These are phyloP conservation scores for Plumapathes pennacea DNA, from an alignment of 92 coral and sea anemone genomes.

Conservation along the genomic window DNA sequence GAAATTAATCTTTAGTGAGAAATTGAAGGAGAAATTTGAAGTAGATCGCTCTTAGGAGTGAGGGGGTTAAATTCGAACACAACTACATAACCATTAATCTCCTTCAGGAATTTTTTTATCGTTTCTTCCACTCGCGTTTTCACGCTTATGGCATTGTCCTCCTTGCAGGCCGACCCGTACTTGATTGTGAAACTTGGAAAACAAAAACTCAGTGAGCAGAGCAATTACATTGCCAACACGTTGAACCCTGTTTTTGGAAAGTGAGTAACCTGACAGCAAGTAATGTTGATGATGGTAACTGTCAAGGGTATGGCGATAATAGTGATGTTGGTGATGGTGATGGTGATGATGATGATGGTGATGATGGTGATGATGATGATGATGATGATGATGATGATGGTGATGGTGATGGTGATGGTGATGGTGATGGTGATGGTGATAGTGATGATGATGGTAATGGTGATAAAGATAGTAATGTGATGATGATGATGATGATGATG, in stretches of 20 bases:
- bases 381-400: too few species aligned
- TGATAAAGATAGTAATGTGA: neutral
- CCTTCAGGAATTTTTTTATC: neutral
- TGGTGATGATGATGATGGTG: too few species aligned
- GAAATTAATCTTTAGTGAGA: too few species aligned
- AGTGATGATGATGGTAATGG: neutral
- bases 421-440: neutral
- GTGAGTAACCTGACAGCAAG: conserved; percentile 29
- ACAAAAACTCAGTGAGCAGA: conserved; percentile 77
- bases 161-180: conserved; percentile 88
- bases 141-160: neutral
- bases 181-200: conserved; percentile 79
- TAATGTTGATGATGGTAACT: neutral
- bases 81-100: too few species aligned
- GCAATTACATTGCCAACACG: conserved; percentile 74
- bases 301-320: too few species aligned
- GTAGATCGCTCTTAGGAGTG: too few species aligned
- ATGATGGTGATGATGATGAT: too few species aligned
- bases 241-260: conserved; percentile 82
- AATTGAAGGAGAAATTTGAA: too few species aligned
- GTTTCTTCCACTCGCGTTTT: neutral
- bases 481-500: too few species aligned
- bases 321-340: too few species aligned
- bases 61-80: too few species aligned
- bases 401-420: neutral